Evolutionary conservation across 1,140 invertebrate genomes (phyloP).

Genomic region (Subanguina moxae): DNA sequence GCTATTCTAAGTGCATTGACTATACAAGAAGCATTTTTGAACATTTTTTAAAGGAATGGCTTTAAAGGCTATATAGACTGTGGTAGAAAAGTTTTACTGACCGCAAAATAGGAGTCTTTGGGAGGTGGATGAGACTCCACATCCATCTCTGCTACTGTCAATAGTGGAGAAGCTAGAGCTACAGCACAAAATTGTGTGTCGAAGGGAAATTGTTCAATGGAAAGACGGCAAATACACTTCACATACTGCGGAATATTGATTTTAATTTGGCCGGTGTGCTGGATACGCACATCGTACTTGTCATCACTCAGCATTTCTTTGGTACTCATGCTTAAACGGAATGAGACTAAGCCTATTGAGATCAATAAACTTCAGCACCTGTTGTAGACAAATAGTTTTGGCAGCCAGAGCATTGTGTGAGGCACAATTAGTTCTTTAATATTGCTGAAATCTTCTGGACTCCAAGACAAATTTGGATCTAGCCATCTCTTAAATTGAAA

Average conservation of each 20-base stretch:
- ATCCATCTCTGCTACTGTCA: slow-evolving; percentile 52
- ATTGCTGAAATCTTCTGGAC: slow-evolving; percentile 28
- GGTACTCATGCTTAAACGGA: slow-evolving; percentile 49
- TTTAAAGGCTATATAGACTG: no score
- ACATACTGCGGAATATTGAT: slow-evolving; percentile 49
- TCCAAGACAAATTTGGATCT: slow-evolving; percentile 41
- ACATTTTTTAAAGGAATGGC: no score
- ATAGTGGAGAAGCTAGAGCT: slow-evolving; percentile 51
- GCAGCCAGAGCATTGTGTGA: slow-evolving; percentile 41
- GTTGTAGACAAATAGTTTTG: slow-evolving; percentile 50
- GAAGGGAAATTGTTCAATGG: slow-evolving; percentile 48
- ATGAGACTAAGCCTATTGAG: background rate
- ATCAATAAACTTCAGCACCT: background rate
- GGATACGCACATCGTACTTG: slow-evolving; percentile 45
- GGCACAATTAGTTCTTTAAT: slow-evolving; percentile 44
- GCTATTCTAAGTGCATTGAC: no score
- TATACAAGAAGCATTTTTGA: no score
- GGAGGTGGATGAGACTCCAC: slow-evolving; percentile 48
- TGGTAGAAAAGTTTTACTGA: background rate
- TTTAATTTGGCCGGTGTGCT: slow-evolving; percentile 41
- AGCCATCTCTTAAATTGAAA: slow-evolving; percentile 32
- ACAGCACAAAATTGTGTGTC: slow-evolving; percentile 57
- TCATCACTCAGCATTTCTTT: slow-evolving; percentile 55
- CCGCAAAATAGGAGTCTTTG: slow-evolving; percentile 50
- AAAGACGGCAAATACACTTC: slow-evolving; percentile 47